Evolutionary conservation across 2,113 vertebrate species (phyloP), one percentile per base, ranked within the genome.

Genomic region (Oenanthe oenanthe): DNA sequence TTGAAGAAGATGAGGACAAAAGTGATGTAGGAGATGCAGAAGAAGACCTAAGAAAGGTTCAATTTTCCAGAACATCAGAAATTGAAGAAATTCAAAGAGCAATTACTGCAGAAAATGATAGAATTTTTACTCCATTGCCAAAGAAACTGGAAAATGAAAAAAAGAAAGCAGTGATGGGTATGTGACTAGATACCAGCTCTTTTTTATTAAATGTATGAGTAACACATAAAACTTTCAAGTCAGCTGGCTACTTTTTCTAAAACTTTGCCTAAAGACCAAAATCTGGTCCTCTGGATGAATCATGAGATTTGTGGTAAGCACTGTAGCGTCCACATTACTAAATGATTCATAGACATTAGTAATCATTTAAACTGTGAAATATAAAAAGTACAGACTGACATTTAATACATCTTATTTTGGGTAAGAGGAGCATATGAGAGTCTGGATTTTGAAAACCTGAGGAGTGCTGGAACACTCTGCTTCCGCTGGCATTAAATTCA

Each of bases 71-170:
- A 85, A 98, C 91, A 66, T 97, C 97, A 73, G 99, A 99, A 93
- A 98, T 99, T 12, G 98, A 98, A 91, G 98, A 98, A 43, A 98
- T 99, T 94, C 98, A 98, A 89, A 98, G 97, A 97, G 99, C 99
- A 47, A 99, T 99, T 94, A 95, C 95, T 72, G 98, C 98, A 57
- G 99, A 99, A 96, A 99, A 99, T 32, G 97, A 99, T 61, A 96
- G 98, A 94, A 97, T 98, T 25, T 96, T 93, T 75, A 85, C 95
- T 54, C 75, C 95, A 28, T 96, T 95, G 68, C 94, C 96, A 91
- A 97, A 85, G 85, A 95, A 71, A 4, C 74, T 48, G 38, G 85
- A 81, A 83, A 97, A 93, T 29, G 51, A 48, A 22, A 93, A 97
- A 16, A 89, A 89, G 63, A 75, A 72, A 32, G 62, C 86, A 10